These are phyloP conservation scores for Laothoe populi DNA, from an alignment of 2,888 invertebrate species.

Conservation along the genomic window DNA sequence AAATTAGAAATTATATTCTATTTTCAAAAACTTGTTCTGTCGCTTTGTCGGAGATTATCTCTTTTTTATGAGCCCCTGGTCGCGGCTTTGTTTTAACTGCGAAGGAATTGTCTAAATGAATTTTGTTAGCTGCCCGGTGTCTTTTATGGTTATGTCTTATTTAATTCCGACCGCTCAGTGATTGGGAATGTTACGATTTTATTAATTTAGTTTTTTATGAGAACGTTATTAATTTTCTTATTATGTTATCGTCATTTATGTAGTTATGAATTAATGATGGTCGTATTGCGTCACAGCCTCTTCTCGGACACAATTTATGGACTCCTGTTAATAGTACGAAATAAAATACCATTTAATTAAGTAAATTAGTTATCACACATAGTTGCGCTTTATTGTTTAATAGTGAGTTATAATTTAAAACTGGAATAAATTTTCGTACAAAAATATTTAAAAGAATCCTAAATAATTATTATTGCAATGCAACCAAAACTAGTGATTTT, in stretches of 20 bases:
- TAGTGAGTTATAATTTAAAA: slow-evolving; percentile 22
- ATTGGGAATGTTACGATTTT: slow-evolving; percentile 65
- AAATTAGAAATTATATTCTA: slow-evolving; percentile 86
- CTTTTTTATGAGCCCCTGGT: slow-evolving; percentile 82
- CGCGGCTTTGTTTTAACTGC: slow-evolving; percentile 79
- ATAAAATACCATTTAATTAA: slow-evolving; percentile 15
- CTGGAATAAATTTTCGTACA: neutral
- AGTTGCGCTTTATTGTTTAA: neutral
- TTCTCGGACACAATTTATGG: slow-evolving; percentile 13
- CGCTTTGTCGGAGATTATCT: slow-evolving; percentile 83
- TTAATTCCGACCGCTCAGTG: slow-evolving; percentile 63
- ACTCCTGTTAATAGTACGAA: too few species aligned
- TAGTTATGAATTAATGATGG: slow-evolving; percentile 24
- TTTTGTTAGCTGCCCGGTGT: slow-evolving; percentile 59
- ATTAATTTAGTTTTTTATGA: slow-evolving; percentile 42
- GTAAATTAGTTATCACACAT: neutral
- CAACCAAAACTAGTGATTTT: too few species aligned
- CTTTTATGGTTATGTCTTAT: slow-evolving; percentile 69
- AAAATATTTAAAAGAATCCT: too few species aligned
- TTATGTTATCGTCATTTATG: slow-evolving; percentile 26
- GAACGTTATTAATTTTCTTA: slow-evolving; percentile 32
- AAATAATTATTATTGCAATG: too few species aligned
- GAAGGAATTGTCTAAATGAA: slow-evolving; percentile 77
- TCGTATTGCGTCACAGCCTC: slow-evolving; percentile 22
- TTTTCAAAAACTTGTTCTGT: slow-evolving; percentile 84